Evolutionary conservation across 2,888 invertebrate genomes (phyloP).

Genomic region (Leptinotarsa tumamoca): DNA sequence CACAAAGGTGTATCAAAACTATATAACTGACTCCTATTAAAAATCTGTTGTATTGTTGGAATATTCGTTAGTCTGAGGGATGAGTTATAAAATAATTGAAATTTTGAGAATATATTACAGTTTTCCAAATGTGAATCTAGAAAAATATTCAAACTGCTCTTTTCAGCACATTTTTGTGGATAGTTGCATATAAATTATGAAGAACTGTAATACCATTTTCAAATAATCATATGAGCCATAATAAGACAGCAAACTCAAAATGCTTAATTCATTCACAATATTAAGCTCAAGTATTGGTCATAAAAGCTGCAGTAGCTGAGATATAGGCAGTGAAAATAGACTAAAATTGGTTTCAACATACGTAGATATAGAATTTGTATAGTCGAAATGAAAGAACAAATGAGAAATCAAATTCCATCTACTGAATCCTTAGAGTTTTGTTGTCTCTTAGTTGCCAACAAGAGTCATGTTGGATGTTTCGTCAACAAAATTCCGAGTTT

Average conservation of each 20-base stretch:
- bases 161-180: neutral
- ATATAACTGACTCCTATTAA: conserved; percentile 29
- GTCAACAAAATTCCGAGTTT: too few species aligned
- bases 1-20: conserved; percentile 44
- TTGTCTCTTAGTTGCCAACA: too few species aligned
- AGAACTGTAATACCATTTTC: conserved; percentile 10
- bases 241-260: neutral
- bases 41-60: conserved; percentile 4
- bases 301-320: too few species aligned
- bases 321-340: too few species aligned
- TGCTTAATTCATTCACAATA: neutral
- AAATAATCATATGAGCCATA: neutral
- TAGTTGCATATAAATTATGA: neutral
- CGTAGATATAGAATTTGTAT: too few species aligned
- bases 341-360: too few species aligned
- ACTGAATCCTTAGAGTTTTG: too few species aligned
- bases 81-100: neutral
- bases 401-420: too few species aligned
- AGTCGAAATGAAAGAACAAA: too few species aligned
- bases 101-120: conserved; percentile 9
- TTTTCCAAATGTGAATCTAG: neutral
- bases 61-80: conserved; percentile 4
- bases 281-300: too few species aligned
- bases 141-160: neutral
- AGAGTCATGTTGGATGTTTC: too few species aligned